Evolutionary conservation across 2,888 invertebrate species (phyloP).

Genomic region (Diplolepis rosae): DNA sequence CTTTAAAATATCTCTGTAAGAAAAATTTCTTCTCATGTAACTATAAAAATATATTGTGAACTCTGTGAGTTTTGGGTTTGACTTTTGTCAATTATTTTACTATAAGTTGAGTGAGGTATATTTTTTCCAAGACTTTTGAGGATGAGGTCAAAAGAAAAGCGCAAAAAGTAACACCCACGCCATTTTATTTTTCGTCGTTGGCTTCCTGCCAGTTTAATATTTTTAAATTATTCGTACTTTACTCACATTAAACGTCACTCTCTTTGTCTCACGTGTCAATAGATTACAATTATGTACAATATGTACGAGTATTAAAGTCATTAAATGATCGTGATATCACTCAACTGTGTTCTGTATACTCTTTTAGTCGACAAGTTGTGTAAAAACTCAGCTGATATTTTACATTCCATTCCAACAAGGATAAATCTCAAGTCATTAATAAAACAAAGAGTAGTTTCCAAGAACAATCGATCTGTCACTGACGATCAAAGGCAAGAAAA

Average conservation of each 20-base stretch:
- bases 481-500: neutral
- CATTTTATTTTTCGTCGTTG: conserved; percentile 1
- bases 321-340: conserved; percentile 20
- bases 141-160: conserved; percentile 22
- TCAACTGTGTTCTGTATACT: conserved; percentile 12
- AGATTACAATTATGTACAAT: neutral
- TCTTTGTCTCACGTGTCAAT: neutral
- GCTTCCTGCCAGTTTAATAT: conserved; percentile 7
- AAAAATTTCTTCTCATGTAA: no score
- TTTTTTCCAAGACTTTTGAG: conserved; percentile 3
- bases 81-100: conserved; percentile 22
- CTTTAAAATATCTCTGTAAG: no score
- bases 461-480: neutral
- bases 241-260: conserved; percentile 12
- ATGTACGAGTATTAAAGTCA: conserved; percentile 20
- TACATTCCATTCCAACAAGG: neutral
- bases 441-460: neutral
- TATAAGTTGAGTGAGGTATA: neutral
- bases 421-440: conserved; percentile 6
- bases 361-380: neutral
- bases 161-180: conserved; percentile 2
- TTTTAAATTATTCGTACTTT: neutral
- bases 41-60: no score
- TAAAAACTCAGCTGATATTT: conserved; percentile 4
- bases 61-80: neutral